phyloP scores from a whole-genome alignment of 2,888 invertebrate genomes.

The Morpho achilles region DNA sequence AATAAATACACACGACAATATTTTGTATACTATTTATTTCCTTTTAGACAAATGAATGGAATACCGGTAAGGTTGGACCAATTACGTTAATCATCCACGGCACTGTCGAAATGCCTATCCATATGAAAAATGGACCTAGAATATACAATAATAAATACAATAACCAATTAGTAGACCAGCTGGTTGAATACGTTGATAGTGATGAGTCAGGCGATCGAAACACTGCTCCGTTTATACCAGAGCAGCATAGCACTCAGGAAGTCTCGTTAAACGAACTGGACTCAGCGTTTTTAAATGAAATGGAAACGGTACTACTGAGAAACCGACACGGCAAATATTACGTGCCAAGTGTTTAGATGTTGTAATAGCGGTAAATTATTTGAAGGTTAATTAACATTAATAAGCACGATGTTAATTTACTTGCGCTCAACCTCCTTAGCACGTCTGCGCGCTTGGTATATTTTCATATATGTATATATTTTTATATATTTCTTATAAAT shows the following conservation, averaged over 20 bases:
- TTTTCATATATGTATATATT: slow-evolving; percentile 6
- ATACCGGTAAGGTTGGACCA: slow-evolving; percentile 79
- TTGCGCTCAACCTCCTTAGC: slow-evolving; percentile 11
- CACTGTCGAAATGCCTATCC: slow-evolving; percentile 80
- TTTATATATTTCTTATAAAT: not conserved
- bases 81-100: slow-evolving; percentile 85
- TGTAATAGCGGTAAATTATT: not conserved
- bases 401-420: not conserved
- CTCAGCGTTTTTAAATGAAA: slow-evolving; percentile 43
- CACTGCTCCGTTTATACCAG: slow-evolving; percentile 39
- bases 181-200: slow-evolving; percentile 16
- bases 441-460: slow-evolving; percentile 18
- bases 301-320: slow-evolving; percentile 56
- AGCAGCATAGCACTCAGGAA: slow-evolving; percentile 36
- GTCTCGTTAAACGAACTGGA: slow-evolving; percentile 37
- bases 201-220: slow-evolving; percentile 26
- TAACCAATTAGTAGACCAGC: slow-evolving; percentile 36
- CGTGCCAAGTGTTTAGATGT: slow-evolving; percentile 1
- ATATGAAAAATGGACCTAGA: slow-evolving; percentile 79
- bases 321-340: slow-evolving; percentile 52
- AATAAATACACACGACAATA: too few species aligned
- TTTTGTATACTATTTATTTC: not conserved
- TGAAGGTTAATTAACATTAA: slow-evolving; percentile 4
- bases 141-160: slow-evolving; percentile 77
- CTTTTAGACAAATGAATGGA: slow-evolving; percentile 56